These are phyloP conservation scores for Phania funesta DNA, from an alignment of 2,888 invertebrate genomes.

Conservation along the genomic window DNA sequence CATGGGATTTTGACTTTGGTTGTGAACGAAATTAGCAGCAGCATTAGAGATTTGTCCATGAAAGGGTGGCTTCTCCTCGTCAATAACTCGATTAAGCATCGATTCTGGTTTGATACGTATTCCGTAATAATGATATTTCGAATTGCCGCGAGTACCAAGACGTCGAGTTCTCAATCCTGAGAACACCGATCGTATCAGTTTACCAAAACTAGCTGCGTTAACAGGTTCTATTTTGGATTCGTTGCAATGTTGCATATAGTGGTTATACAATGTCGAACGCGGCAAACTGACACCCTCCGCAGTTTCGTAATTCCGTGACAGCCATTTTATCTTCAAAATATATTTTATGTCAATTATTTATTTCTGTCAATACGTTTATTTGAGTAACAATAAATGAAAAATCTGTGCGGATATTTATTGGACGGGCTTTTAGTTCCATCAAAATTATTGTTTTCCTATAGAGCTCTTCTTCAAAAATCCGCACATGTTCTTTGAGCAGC, in stretches of 20 bases:
- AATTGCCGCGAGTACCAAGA: slow-evolving; percentile 97
- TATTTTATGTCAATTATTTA: neutral
- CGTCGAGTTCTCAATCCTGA: slow-evolving; percentile 96
- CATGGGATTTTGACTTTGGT: slow-evolving; percentile 34
- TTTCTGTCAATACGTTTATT: no score
- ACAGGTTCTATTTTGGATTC: slow-evolving; percentile 97
- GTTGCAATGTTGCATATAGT: slow-evolving; percentile 97
- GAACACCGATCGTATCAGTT: slow-evolving; percentile 98
- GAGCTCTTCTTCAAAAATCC: no score
- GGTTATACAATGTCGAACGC: slow-evolving; percentile 96
- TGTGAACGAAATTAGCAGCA: slow-evolving; percentile 8
- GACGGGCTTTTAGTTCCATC: no score
- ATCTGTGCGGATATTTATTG: no score
- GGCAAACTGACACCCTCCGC: slow-evolving; percentile 96
- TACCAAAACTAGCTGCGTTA: slow-evolving; percentile 99
- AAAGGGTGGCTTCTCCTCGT: slow-evolving; percentile 80
- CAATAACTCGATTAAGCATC: slow-evolving; percentile 83
- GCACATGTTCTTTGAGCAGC: no score
- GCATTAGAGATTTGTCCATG: slow-evolving; percentile 42
- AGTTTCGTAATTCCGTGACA: slow-evolving; percentile 98
- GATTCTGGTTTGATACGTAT: slow-evolving; percentile 96
- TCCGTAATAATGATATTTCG: slow-evolving; percentile 99
- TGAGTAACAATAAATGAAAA: no score
- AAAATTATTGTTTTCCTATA: no score
- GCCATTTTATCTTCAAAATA: slow-evolving; percentile 89